phyloP scores from a whole-genome alignment of 2,113 vertebrate genomes.

The Neolamprologus brichardi region DNA sequence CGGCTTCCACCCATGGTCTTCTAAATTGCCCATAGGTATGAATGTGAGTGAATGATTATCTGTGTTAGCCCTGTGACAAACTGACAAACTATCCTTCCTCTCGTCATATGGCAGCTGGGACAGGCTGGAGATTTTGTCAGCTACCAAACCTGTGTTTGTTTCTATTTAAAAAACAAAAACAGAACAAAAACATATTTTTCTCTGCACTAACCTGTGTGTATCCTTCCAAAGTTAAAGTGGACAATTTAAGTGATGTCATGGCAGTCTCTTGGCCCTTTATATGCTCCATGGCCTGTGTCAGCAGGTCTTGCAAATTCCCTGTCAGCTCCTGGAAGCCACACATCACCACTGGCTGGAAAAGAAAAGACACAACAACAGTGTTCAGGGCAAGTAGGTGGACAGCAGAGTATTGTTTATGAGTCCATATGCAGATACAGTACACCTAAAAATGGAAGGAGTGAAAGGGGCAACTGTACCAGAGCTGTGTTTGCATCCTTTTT shows the following conservation, averaged over 20 bases:
- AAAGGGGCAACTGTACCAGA: conserved; percentile 65
- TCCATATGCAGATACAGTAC: background rate
- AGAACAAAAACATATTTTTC: background rate
- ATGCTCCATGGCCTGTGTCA: conserved; percentile 81
- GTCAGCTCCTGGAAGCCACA: conserved; percentile 87
- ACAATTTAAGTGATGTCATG: conserved; percentile 84
- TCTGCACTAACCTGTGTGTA: conserved; percentile 53
- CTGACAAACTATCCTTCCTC: background rate
- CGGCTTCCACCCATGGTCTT: background rate
- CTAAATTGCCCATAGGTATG: background rate
- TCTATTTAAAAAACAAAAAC: background rate
- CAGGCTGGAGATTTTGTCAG: background rate
- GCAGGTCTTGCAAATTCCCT: conserved; percentile 80
- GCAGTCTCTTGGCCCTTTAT: conserved; percentile 84
- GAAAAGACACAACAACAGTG: background rate
- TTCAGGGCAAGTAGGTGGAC: background rate
- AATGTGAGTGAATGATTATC: background rate
- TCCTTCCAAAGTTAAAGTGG: conserved; percentile 82
- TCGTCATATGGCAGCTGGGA: background rate
- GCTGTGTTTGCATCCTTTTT: conserved; percentile 86
- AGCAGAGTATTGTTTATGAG: background rate
- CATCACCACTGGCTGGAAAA: conserved; percentile 81
- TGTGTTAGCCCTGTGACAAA: background rate
- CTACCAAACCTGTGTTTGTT: background rate
- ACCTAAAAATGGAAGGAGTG: background rate